Evolutionary conservation across 1,140 invertebrate species (phyloP), one percentile per base, ranked within the genome.

Genomic region (Drosophila bifasciata): DNA sequence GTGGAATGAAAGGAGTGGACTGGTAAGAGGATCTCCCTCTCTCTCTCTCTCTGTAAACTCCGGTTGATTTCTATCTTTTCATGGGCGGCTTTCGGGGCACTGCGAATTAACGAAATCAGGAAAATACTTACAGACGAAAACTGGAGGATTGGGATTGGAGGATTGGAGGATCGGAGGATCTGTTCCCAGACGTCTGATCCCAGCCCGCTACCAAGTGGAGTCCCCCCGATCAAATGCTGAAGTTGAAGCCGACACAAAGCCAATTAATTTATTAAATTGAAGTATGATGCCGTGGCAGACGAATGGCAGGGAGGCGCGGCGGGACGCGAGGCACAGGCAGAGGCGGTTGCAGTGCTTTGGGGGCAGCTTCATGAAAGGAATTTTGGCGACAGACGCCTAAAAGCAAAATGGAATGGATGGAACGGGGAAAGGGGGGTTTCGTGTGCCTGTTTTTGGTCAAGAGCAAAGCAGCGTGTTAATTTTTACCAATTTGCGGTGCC

Each of bases 201-300:
- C n/a, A 39, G 28, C 45, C 28, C 13, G 16, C 44, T 11, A 46
- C 71, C 51, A 64, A 72, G 59, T 56, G 61, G 43, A 21, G 15
- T 28, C 41, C 67, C 56, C 60, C 78, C 62, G 66, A 57, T 53
- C 66, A 64, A 76, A 75, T 67, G 45, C 53, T 46, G 59, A 68
- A 68, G 44, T 64, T 62, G 52, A 56, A 84, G 71, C 70, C 83
- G 88, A 75, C 76, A 73, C 78, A 89, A 80, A 90, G 89, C 89
- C 89, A 90, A 90, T 90, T 90, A 90, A 90, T 90, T 90, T 90
- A 90, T 90, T 90, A 90, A 90, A 90, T 90, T 90, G 89, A 90
- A 85, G 89, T 88, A 90, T 90, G 84, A 81, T 68, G 77, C 52
- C n/a, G 50, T 13, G 23, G 28, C n/a, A 44, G 49, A 13, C 9